Evolutionary conservation across 1,140 invertebrate species (phyloP).

Genomic region (Drosophila mayri): DNA sequence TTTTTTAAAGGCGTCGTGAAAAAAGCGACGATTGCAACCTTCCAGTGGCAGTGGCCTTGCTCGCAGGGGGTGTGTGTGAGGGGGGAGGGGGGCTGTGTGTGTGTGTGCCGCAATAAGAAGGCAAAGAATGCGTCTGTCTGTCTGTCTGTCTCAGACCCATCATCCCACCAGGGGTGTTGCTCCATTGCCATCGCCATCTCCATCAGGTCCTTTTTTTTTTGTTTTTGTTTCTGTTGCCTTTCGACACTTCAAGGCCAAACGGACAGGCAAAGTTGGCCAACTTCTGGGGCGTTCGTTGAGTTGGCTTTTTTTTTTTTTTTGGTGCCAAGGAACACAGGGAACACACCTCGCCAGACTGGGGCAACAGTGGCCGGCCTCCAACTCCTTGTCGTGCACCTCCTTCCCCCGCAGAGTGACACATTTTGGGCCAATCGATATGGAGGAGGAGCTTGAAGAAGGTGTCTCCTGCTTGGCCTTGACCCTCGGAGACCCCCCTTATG

Average conservation of each 20-base stretch:
- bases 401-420: slow-evolving; percentile 27
- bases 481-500: slow-evolving; percentile 6
- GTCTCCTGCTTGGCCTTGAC: slow-evolving; percentile 2
- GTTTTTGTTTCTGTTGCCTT: slow-evolving; percentile 25
- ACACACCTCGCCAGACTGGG: slow-evolving; percentile 6
- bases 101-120: slow-evolving; percentile 14
- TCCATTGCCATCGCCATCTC: not conserved
- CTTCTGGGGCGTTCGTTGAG: slow-evolving; percentile 30
- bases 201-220: not conserved
- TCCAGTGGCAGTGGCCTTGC: slow-evolving; percentile 1
- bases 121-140: slow-evolving; percentile 10
- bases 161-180: not conserved
- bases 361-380: not conserved
- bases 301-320: slow-evolving; percentile 13
- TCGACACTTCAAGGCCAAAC: slow-evolving; percentile 60
- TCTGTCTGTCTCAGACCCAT: slow-evolving; percentile 11
- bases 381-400: not conserved
- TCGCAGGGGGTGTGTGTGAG: not conserved
- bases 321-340: slow-evolving; percentile 12
- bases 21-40: slow-evolving; percentile 34
- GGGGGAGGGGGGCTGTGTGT: not conserved
- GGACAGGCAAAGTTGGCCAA: slow-evolving; percentile 31
- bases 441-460: not conserved
- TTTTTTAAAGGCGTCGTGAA: slow-evolving; percentile 47
- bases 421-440: slow-evolving; percentile 41